These are phyloP conservation scores for Dichetophora obliterata DNA, from an alignment of 2,888 invertebrate genomes.

Conservation along the genomic window DNA sequence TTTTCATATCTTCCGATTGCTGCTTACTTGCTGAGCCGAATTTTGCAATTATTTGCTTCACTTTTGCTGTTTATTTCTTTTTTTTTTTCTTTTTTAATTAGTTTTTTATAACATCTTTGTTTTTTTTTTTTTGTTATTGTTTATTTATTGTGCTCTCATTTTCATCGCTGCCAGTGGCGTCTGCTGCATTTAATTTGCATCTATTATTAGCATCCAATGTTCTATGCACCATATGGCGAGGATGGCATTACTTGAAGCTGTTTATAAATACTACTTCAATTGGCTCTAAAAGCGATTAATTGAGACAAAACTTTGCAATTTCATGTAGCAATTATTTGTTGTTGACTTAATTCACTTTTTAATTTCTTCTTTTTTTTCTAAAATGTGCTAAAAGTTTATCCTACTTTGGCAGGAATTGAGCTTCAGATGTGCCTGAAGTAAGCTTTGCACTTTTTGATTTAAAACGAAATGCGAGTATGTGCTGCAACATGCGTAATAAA, in stretches of 20 bases:
- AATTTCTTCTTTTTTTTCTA: no score
- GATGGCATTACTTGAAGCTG: neutral
- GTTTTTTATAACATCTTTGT: neutral
- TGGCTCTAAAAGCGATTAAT: neutral
- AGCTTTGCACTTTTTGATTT: no score
- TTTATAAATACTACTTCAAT: slow-evolving; percentile 8
- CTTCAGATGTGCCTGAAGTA: no score
- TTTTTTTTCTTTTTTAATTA: slow-evolving; percentile 1
- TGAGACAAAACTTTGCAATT: neutral
- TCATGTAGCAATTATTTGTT: neutral
- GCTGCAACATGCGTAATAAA: no score
- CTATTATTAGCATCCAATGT: slow-evolving; percentile 11
- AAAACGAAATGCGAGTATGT: no score
- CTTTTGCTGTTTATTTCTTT: slow-evolving; percentile 9
- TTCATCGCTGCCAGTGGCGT: neutral
- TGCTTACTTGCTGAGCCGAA: slow-evolving; percentile 1
- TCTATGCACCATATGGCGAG: neutral
- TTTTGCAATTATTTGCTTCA: slow-evolving; percentile 19
- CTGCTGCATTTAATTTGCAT: slow-evolving; percentile 16
- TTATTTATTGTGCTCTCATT: slow-evolving; percentile 16
- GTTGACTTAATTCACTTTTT: neutral
- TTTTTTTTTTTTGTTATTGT: neutral
- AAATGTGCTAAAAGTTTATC: no score
- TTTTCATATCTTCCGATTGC: neutral
- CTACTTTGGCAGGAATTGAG: no score